These are phyloP conservation scores for Pemphredon lugubris DNA, from an alignment of 2,888 invertebrate species.

Conservation along the genomic window DNA sequence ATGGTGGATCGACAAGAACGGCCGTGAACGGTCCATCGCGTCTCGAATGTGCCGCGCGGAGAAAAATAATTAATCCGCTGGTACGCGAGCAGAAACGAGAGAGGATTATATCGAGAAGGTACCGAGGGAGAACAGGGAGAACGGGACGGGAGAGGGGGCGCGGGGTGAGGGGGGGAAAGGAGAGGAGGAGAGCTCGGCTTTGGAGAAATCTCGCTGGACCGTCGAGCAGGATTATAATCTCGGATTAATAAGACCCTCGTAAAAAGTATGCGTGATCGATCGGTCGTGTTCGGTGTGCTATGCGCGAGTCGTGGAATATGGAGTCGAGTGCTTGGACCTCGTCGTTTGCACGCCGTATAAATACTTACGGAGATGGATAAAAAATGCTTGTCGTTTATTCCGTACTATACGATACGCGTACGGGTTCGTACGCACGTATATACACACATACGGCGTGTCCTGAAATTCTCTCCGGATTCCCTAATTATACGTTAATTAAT, in stretches of 20 bases:
- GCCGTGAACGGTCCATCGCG: slow-evolving; percentile 31
- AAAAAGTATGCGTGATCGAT: slow-evolving; percentile 56
- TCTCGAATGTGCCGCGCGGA: slow-evolving; percentile 11
- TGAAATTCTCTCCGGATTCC: too few species aligned
- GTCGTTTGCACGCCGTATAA: slow-evolving; percentile 1
- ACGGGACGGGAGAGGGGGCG: background rate
- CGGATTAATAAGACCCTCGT: slow-evolving; percentile 61
- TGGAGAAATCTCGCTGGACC: slow-evolving; percentile 44
- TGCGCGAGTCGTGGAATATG: slow-evolving; percentile 12
- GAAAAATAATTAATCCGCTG: slow-evolving; percentile 68
- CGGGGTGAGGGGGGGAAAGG: background rate
- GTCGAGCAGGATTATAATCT: slow-evolving; percentile 59
- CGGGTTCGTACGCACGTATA: too few species aligned
- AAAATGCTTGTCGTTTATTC: too few species aligned
- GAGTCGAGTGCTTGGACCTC: background rate
- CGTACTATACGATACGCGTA: too few species aligned
- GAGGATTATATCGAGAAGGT: slow-evolving; percentile 41
- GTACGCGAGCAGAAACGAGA: slow-evolving; percentile 25
- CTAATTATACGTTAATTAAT: too few species aligned
- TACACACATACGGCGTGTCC: too few species aligned
- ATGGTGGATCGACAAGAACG: slow-evolving; percentile 39
- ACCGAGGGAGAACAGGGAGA: background rate
- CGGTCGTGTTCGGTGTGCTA: slow-evolving; percentile 29
- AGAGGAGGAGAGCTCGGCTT: slow-evolving; percentile 14
- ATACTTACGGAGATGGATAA: too few species aligned